Percentiles rank a stretch among this genome's conserved stretches.
phyloP scores from a whole-genome alignment of 2,113 vertebrate genomes.

The Dipodomys stephensi region DNA sequence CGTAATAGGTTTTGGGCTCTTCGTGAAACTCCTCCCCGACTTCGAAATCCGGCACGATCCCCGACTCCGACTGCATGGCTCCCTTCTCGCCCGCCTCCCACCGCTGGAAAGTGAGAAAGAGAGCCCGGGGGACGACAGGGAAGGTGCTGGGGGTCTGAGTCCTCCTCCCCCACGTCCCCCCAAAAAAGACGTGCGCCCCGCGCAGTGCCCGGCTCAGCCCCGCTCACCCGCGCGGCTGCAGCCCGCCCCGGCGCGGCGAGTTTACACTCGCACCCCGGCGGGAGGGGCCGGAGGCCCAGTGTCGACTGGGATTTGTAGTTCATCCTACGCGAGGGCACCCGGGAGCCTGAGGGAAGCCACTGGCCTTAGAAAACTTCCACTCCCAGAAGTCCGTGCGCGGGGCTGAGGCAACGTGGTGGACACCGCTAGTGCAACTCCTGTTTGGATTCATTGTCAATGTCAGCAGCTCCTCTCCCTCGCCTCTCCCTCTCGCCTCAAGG shows the following conservation, averaged over 20 bases:
- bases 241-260: constrained; percentile 63
- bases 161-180: not conserved
- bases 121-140: not conserved
- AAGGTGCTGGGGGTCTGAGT: constrained; percentile 58
- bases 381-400: constrained; percentile 80
- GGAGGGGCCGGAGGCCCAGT: constrained; percentile 57
- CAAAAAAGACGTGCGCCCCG: constrained; percentile 30
- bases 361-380: constrained; percentile 81
- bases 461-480: constrained; percentile 70
- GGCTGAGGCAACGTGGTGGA: constrained; percentile 64
- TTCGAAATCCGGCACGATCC: constrained; percentile 97
- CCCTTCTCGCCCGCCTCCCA: constrained; percentile 38
- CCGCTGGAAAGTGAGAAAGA: constrained; percentile 51
- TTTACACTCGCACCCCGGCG: constrained; percentile 71
- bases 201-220: constrained; percentile 59
- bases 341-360: not conserved
- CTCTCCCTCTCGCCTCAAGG: constrained; percentile 63
- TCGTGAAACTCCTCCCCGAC: constrained; percentile 96
- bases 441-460: constrained; percentile 80
- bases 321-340: not conserved
- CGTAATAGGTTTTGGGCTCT: constrained; percentile 97
- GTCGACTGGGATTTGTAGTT: constrained; percentile 83
- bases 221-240: constrained; percentile 54
- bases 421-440: constrained; percentile 71
- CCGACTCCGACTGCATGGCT: constrained; percentile 96